Conservation (phyloP, 2,888 invertebrate species). For the Thumatha senex region DNA sequence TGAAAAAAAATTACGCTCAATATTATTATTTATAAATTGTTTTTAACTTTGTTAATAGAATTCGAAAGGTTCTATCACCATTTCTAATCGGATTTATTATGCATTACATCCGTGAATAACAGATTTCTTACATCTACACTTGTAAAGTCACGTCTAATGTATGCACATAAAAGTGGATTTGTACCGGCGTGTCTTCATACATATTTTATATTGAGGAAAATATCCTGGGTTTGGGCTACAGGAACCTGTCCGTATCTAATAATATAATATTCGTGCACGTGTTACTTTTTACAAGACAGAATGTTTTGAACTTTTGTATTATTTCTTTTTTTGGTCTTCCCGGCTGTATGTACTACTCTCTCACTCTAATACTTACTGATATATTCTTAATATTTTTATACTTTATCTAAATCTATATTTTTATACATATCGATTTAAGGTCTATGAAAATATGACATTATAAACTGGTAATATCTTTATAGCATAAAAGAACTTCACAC, state of each 20-base stretch:
- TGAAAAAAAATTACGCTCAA: too few species aligned
- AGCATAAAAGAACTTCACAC: too few species aligned
- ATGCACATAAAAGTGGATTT: conserved; percentile 27
- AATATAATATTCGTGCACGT: not conserved
- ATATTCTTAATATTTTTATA: too few species aligned
- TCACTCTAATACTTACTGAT: not conserved
- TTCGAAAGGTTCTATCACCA: conserved; percentile 31
- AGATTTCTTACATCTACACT: conserved; percentile 39
- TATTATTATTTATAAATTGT: too few species aligned
- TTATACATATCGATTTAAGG: too few species aligned
- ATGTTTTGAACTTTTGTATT: not conserved
- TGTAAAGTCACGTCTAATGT: conserved; percentile 34
- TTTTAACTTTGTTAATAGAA: not conserved
- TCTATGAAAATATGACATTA: too few species aligned
- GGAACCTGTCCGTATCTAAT: not conserved
- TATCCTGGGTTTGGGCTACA: not conserved
- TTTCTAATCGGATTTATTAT: conserved; percentile 49
- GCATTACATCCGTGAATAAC: conserved; percentile 47
- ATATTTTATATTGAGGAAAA: conserved; percentile 18
- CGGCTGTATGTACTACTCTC: not conserved
- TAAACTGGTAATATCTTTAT: too few species aligned
- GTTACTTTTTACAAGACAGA: not conserved
- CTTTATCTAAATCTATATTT: too few species aligned
- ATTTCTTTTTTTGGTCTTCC: not conserved
- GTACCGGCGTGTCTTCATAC: conserved; percentile 24